Percentiles rank a stretch among this genome's conserved stretches.
Conservation (phyloP, 2,113 vertebrate genomes). For the Aspidoscelis tigris region DNA sequence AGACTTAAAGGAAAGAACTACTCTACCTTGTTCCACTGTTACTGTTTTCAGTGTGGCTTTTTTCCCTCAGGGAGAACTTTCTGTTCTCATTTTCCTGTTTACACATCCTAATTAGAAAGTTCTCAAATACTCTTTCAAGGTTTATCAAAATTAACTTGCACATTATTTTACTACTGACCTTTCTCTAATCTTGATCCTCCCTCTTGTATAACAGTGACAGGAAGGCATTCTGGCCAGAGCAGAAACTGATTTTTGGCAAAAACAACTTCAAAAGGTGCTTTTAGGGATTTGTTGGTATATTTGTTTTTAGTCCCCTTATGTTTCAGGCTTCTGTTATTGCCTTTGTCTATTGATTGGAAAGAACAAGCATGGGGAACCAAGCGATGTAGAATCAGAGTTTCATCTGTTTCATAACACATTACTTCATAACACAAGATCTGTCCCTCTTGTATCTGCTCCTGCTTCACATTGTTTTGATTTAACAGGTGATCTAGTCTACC, state of each 20-base stretch:
- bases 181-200: background rate
- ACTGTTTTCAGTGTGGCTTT: background rate
- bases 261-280: background rate
- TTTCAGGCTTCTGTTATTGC: background rate
- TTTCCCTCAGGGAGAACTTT: background rate
- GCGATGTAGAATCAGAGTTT: background rate
- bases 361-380: background rate
- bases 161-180: background rate
- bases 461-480: too few species aligned
- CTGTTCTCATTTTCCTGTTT: conserved; percentile 10
- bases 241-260: background rate
- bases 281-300: background rate
- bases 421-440: too few species aligned
- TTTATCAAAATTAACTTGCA: background rate
- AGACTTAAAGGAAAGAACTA: background rate
- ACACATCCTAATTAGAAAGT: background rate
- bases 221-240: background rate
- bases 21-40: too few species aligned
- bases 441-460: too few species aligned
- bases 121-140: background rate
- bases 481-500: too few species aligned
- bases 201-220: background rate
- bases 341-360: background rate
- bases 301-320: background rate
- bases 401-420: background rate